Evolutionary conservation across 2,113 vertebrate species (phyloP).

Genomic region (Hemichromis elongatus): DNA sequence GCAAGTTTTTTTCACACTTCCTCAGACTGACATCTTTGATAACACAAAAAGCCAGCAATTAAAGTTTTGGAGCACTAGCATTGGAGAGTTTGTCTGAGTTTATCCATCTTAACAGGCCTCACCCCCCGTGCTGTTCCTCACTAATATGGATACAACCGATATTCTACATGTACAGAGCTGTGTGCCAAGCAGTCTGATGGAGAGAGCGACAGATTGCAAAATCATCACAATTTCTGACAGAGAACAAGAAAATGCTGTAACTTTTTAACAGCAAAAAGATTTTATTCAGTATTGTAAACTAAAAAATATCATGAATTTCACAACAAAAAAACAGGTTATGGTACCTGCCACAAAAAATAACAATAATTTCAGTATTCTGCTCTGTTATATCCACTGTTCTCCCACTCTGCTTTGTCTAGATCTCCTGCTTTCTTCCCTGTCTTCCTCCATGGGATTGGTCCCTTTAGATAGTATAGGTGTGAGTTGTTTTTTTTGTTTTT

Average conservation of each 20-base stretch:
- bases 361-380: rapidly evolving
- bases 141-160: too few species aligned
- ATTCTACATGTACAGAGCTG: too few species aligned
- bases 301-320: background rate
- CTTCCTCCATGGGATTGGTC: background rate
- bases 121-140: too few species aligned
- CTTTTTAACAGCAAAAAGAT: background rate
- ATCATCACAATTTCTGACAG: background rate
- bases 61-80: background rate
- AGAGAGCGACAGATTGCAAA: too few species aligned
- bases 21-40: background rate
- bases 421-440: background rate
- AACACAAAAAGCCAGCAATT: background rate
- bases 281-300: too few species aligned
- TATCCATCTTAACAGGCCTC: background rate
- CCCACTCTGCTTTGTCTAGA: background rate
- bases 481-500: too few species aligned
- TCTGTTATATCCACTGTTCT: background rate
- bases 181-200: too few species aligned
- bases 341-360: background rate
- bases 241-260: background rate
- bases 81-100: background rate
- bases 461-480: too few species aligned
- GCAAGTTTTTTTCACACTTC: background rate
- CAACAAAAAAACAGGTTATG: background rate